Conservation (phyloP, 2,888 invertebrate genomes). For the Julus scanicus region DNA sequence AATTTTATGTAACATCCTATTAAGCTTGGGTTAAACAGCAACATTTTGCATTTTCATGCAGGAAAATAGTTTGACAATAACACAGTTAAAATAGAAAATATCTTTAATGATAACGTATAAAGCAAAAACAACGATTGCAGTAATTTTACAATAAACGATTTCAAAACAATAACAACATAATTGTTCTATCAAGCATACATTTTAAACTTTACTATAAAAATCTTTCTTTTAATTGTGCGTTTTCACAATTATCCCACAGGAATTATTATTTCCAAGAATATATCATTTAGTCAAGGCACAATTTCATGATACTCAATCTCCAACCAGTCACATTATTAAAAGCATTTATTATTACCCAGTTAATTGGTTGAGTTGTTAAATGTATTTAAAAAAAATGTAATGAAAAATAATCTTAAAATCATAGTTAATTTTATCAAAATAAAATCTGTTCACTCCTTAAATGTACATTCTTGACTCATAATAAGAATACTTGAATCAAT, state of each 20-base stretch:
- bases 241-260: neutral
- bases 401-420: neutral
- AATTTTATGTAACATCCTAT: neutral
- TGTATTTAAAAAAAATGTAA: neutral
- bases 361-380: neutral
- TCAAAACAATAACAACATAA: neutral
- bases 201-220: neutral
- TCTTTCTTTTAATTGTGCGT: neutral
- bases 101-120: constrained; percentile 27
- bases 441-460: too few species aligned
- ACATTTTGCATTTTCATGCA: neutral
- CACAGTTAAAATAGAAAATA: constrained; percentile 10
- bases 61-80: neutral
- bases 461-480: too few species aligned
- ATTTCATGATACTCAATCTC: neutral
- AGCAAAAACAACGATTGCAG: neutral
- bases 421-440: neutral
- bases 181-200: neutral
- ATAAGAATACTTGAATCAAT: too few species aligned
- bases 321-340: neutral
- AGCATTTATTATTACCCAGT: neutral
- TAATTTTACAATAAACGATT: neutral
- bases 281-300: neutral
- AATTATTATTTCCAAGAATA: neutral
- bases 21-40: neutral